A percentile compares a stretch with the other conserved stretches of the same genome.
Conservation (phyloP, 1,140 invertebrate genomes). For the Zaprionus vittiger region DNA sequence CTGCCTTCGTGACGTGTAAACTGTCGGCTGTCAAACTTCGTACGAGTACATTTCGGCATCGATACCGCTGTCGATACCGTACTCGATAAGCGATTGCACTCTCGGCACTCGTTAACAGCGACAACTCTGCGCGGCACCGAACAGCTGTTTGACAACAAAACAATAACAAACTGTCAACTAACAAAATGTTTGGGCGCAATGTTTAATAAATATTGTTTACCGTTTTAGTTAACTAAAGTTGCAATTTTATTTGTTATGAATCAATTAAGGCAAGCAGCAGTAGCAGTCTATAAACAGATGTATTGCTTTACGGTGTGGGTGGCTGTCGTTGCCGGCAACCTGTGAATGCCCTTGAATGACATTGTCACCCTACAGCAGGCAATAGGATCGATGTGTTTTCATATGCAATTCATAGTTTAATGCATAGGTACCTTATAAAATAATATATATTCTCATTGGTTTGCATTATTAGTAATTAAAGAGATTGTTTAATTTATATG, state of each 20-base stretch:
- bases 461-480: background rate
- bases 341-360: slow-evolving; percentile 74
- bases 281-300: background rate
- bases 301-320: slow-evolving; percentile 4
- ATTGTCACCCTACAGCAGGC: slow-evolving; percentile 68
- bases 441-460: background rate
- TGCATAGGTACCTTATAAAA: background rate
- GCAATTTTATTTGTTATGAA: background rate
- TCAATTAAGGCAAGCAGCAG: background rate
- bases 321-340: slow-evolving; percentile 47
- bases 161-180: slow-evolving; percentile 40
- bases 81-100: background rate
- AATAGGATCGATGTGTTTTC: background rate
- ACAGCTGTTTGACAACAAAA: slow-evolving; percentile 59
- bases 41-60: slow-evolving; percentile 21
- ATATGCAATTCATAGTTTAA: slow-evolving; percentile 13
- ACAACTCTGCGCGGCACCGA: slow-evolving; percentile 16
- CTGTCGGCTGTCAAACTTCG: slow-evolving; percentile 69
- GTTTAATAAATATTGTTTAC: slow-evolving; percentile 1
- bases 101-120: background rate
- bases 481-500: background rate
- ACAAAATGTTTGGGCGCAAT: slow-evolving; percentile 16
- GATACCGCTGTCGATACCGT: slow-evolving; percentile 6
- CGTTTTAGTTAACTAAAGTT: background rate
- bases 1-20: slow-evolving; percentile 77